These are phyloP conservation scores for Harpegnathos saltator DNA, from an alignment of 1,140 invertebrate species.

Conservation along the genomic window DNA sequence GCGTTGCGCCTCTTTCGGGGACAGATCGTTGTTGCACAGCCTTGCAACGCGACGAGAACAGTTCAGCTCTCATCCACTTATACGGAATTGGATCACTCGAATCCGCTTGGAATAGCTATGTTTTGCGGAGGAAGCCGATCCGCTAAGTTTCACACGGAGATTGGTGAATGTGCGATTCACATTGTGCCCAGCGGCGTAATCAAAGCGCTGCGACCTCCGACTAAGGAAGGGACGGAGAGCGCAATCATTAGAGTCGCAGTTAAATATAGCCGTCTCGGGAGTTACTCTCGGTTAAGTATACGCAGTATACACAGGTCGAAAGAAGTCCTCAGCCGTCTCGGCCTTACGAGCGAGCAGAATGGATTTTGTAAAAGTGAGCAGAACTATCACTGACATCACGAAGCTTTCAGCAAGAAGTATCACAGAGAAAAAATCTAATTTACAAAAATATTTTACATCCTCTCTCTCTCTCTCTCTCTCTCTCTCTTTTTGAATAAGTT, in stretches of 20 bases:
- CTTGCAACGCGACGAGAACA: not conserved
- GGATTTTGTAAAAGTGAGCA: not conserved
- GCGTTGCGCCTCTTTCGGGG: not conserved
- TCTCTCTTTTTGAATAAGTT: too few relatives aligned
- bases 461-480: too few relatives aligned
- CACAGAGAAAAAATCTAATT: too few relatives aligned
- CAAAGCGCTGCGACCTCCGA: slow-evolving; percentile 27
- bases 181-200: slow-evolving; percentile 34
- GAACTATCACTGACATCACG: not conserved
- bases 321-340: not conserved
- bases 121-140: slow-evolving; percentile 70
- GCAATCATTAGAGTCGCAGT: slow-evolving; percentile 32
- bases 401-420: too few relatives aligned
- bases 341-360: not conserved
- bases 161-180: slow-evolving; percentile 38
- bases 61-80: slow-evolving; percentile 61
- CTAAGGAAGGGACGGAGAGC: not conserved
- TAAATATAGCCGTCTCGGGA: slow-evolving; percentile 34
- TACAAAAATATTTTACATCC: too few relatives aligned
- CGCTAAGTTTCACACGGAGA: slow-evolving; percentile 66
- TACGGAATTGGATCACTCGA: slow-evolving; percentile 57
- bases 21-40: not conserved
- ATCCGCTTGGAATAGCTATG: slow-evolving; percentile 59
- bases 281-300: slow-evolving; percentile 15
- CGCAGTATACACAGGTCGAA: not conserved